Base-by-base conservation (phyloP, 2,113 vertebrate genomes). In the Typhlomys cinereus region DNA sequence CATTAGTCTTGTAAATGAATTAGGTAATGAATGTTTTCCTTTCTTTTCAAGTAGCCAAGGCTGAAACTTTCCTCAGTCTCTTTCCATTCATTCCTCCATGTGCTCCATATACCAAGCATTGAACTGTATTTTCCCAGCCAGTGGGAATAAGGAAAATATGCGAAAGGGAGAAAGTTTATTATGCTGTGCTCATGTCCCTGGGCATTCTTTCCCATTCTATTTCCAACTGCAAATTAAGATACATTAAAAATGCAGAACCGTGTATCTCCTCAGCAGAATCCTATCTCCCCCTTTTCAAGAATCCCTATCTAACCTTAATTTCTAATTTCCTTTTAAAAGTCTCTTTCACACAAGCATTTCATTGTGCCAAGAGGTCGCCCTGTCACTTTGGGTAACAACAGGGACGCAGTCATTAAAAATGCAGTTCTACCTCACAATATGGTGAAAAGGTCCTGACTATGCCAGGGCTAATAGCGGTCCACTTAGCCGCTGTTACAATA, bases 361-460 rank as follows among this genome's bases (percentile, higher is more conserved):
- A 96, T 97, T 97, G 97, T 96, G 96, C 94, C 20, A 4, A 91
- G 93, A 96, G 96, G 96, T 98, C 96, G 88, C 87, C 90, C 92
- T 66, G 83, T 93, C 96, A 92, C 96, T 96, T 94, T 69, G 90
- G 88, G 94, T 92, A 88, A 87, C 95, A 88, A 90, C 95, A 94
- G 94, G 96, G 93, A 97, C 96, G 78, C 92, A 73, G 90, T 95
- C 94, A 96, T 97, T 97, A 97, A 97, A n/a, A 96, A 97, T 96
- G 96, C 96, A 95, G 95, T 97, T 91, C 86, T 93, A 86, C 87
- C 97, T 95, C 98, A 97, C 96, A 97, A 98, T 95, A 96, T 95
- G 74, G 90, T 4, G 73, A 59, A 85, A 78, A 88, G 93, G 48
- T 78, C 94, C 89, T 90, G 14, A 15, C 70, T 10, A 18, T 25